These are phyloP conservation scores for Zeuzera pyrina DNA, from an alignment of 2,888 invertebrate genomes.

Conservation along the genomic window DNA sequence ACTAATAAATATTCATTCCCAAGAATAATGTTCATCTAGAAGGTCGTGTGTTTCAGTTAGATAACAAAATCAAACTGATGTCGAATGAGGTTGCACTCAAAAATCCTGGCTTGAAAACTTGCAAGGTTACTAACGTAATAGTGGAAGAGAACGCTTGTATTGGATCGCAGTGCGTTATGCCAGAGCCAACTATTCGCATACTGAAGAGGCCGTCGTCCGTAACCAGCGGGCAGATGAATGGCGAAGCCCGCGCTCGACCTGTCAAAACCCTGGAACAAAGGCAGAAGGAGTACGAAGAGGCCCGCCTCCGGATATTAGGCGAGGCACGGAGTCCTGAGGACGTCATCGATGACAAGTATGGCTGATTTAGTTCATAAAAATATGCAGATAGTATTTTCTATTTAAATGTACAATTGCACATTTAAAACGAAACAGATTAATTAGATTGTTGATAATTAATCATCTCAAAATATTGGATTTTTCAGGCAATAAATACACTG, in stretches of 20 bases:
- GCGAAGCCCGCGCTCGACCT: constrained; percentile 73
- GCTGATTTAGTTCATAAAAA: constrained; percentile 12
- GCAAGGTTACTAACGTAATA: constrained; percentile 72
- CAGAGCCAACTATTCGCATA: constrained; percentile 88
- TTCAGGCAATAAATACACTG: neutral
- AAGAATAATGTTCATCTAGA: no score
- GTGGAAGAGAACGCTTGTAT: constrained; percentile 85
- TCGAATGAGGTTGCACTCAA: constrained; percentile 50
- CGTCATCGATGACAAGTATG: constrained; percentile 76
- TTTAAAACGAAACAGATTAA: no score
- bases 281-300: constrained; percentile 95
- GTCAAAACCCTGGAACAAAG: constrained; percentile 90
- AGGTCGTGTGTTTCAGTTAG: constrained; percentile 64
- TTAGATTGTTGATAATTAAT: no score
- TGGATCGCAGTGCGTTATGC: constrained; percentile 77
- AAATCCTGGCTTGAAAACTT: constrained; percentile 72
- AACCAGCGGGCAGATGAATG: constrained; percentile 77
- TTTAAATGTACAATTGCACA: no score
- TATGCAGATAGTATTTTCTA: no score
- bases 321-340: constrained; percentile 88
- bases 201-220: constrained; percentile 77
- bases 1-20: neutral
- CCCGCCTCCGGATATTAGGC: constrained; percentile 90
- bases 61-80: constrained; percentile 74
- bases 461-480: neutral